Percentiles rank a stretch among this genome's conserved stretches.
Conservation (phyloP, 2,113 vertebrate species). For the Semnornis frantzii region DNA sequence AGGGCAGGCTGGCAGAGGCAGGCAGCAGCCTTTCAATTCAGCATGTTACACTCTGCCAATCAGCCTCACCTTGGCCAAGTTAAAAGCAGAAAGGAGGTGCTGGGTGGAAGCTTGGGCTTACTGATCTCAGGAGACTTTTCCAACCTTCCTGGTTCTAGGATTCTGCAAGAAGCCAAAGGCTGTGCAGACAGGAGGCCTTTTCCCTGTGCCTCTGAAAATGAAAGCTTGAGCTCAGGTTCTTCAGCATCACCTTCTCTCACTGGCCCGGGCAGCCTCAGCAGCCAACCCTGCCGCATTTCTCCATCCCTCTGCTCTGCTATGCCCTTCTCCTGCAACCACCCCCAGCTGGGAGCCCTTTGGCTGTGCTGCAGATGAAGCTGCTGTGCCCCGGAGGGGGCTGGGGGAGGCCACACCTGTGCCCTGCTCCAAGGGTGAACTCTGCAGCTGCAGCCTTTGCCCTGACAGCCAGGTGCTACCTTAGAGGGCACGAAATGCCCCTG, state of each 20-base stretch:
- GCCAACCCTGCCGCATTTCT: not conserved
- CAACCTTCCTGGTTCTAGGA: too few species aligned
- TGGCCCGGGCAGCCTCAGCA: not conserved
- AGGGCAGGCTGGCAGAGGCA: not conserved
- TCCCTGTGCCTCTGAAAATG: not conserved
- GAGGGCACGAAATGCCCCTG: not conserved
- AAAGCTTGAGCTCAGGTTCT: not conserved
- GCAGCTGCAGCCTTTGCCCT: not conserved
- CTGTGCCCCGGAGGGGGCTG: not conserved
- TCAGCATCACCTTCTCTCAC: not conserved
- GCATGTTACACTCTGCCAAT: not conserved
- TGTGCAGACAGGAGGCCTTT: not conserved
- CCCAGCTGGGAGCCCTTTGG: accelerated
- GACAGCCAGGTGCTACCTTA: not conserved
- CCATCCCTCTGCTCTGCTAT: too few species aligned
- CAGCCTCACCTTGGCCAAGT: not conserved
- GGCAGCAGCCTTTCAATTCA: not conserved
- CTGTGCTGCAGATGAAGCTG: not conserved
- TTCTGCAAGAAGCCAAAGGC: not conserved
- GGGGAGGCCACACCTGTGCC: not conserved
- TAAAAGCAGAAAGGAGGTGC: not conserved
- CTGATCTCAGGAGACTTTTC: too few species aligned
- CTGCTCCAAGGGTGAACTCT: not conserved
- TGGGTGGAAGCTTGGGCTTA: too few species aligned
- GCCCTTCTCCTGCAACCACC: not conserved